phyloP scores from a whole-genome alignment of 2,888 invertebrate species.

The Drosophila acutilabella region DNA sequence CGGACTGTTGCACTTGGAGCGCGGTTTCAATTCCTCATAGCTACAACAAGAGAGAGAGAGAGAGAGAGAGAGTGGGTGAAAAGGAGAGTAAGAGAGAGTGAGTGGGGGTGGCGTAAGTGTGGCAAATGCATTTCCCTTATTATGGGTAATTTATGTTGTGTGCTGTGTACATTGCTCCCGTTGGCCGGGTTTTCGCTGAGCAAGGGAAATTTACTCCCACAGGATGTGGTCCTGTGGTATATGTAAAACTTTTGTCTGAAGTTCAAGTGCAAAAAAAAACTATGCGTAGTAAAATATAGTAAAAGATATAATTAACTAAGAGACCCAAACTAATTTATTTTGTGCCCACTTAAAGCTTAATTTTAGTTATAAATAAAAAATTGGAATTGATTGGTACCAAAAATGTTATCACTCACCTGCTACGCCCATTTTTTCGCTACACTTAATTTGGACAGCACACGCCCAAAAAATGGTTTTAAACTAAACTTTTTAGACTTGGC shows the following conservation, averaged over 20 bases:
- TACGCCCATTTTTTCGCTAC: slow-evolving; percentile 57
- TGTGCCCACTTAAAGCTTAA: too few species aligned
- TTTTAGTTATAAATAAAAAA: too few species aligned
- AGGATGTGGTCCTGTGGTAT: slow-evolving; percentile 53
- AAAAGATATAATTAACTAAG: too few species aligned
- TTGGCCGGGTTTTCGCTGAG: slow-evolving; percentile 36
- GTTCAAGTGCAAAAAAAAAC: slow-evolving; percentile 71
- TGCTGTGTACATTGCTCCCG: slow-evolving; percentile 39
- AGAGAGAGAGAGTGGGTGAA: not conserved
- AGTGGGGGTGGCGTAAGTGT: not conserved
- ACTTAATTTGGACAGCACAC: slow-evolving; percentile 41
- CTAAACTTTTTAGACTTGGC: not conserved
- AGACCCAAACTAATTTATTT: rapidly evolving
- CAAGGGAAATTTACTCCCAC: slow-evolving; percentile 63
- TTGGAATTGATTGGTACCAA: not conserved
- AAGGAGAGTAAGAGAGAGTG: slow-evolving; percentile 9
- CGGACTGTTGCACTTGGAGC: slow-evolving; percentile 66
- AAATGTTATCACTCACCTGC: slow-evolving; percentile 61
- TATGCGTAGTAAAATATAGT: slow-evolving; percentile 23
- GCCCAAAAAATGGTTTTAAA: slow-evolving; percentile 20
- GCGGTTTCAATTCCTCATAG: slow-evolving; percentile 69
- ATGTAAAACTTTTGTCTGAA: slow-evolving; percentile 67
- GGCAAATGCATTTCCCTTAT: slow-evolving; percentile 58
- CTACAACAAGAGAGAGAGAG: slow-evolving; percentile 27
- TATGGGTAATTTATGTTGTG: slow-evolving; percentile 67